Conservation (phyloP, 2,888 invertebrate species). For the Ormyrus labotus region DNA sequence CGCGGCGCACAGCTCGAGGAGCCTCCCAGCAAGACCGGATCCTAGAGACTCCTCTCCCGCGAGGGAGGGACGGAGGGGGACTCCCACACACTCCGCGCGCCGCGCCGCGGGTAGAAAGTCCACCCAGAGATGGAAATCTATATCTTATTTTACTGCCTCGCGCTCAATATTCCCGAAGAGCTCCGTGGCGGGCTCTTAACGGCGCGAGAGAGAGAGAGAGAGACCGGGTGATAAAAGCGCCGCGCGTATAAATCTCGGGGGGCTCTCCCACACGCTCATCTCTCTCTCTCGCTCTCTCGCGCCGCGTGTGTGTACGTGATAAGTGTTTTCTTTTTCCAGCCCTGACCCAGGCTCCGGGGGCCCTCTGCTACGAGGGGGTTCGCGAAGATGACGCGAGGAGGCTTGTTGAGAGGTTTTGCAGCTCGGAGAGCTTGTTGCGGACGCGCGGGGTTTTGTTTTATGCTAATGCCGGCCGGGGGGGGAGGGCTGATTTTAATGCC, state of each 20-base stretch:
- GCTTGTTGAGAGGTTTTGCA: too few species aligned
- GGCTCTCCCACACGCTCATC: constrained; percentile 14
- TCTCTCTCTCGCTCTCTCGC: too few species aligned
- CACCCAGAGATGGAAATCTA: constrained; percentile 74
- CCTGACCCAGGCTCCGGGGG: too few species aligned
- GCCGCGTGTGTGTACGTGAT: constrained; percentile 10
- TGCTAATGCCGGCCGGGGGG: too few species aligned
- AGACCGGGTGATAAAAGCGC: constrained; percentile 64
- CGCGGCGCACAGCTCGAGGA: too few species aligned
- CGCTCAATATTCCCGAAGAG: constrained; percentile 62
- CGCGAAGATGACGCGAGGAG: too few species aligned
- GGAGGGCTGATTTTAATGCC: too few species aligned
- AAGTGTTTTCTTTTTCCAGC: constrained; percentile 44
- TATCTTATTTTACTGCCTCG: constrained; percentile 74
- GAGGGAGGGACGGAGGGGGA: constrained; percentile 26
- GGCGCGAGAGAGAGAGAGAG: constrained; percentile 56
- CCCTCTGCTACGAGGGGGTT: too few species aligned
- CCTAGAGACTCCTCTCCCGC: too few species aligned
- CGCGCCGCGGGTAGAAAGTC: constrained; percentile 72
- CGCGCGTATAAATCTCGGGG: constrained; percentile 64
- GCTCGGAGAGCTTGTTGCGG: too few species aligned
- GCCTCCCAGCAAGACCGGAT: too few species aligned
- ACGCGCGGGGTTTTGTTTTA: too few species aligned
- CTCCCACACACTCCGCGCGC: constrained; percentile 65
- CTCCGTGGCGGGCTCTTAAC: constrained; percentile 63